These are phyloP conservation scores for Coregonus suidteri DNA, from an alignment of 2,797 vertebrate genomes.

Conservation along the genomic window DNA sequence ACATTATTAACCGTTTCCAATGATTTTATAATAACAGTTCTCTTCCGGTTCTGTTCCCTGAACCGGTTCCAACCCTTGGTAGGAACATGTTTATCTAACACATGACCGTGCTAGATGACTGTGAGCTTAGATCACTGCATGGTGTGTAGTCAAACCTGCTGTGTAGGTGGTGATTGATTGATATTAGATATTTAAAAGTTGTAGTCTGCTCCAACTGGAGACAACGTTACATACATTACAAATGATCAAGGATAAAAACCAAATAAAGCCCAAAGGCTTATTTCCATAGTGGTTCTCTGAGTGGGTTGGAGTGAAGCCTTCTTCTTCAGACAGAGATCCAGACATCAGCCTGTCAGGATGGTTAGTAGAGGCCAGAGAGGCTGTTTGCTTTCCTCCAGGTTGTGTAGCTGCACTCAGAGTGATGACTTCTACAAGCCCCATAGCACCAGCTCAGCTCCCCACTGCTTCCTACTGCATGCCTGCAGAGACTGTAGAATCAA, in stretches of 20 bases:
- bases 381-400: conserved; percentile 44
- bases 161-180: not conserved
- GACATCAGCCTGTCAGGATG: not conserved
- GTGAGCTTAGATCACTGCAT: not conserved
- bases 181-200: not conserved
- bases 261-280: not conserved
- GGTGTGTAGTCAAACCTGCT: not conserved
- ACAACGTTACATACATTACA: not conserved
- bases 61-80: too few species aligned
- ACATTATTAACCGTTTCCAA: too few species aligned
- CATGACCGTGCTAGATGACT: not conserved
- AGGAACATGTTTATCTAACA: not conserved
- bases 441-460: conserved; percentile 28
- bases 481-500: conserved; percentile 22
- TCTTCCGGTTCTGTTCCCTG: too few species aligned
- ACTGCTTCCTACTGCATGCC: conserved; percentile 12
- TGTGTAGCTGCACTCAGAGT: conserved; percentile 38
- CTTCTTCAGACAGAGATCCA: not conserved
- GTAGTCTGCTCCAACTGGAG: not conserved
- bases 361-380: conserved; percentile 17
- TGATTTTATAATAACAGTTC: too few species aligned
- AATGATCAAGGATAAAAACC: not conserved
- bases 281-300: not conserved
- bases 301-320: not conserved
- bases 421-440: conserved; percentile 50